A percentile compares a stretch with the other conserved stretches of the same genome.
These are phyloP conservation scores for Drosophila obscura DNA, from an alignment of 1,140 invertebrate species.

Conservation along the genomic window DNA sequence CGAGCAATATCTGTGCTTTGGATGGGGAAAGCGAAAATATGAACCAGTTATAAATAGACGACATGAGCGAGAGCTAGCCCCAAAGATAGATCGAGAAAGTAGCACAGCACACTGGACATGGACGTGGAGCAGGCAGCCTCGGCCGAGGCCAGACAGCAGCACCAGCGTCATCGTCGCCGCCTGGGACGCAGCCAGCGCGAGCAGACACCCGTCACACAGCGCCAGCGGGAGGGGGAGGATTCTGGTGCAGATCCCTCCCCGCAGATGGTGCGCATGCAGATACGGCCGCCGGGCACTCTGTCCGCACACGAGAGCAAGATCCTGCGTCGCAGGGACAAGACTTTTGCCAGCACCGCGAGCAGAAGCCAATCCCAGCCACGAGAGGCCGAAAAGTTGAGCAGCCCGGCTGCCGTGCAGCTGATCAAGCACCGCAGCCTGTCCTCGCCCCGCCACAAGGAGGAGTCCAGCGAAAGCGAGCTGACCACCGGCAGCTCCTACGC, in stretches of 20 bases:
- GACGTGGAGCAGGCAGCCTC: slow-evolving; percentile 25
- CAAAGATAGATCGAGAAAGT: slow-evolving; percentile 30
- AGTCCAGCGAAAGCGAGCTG: slow-evolving; percentile 77
- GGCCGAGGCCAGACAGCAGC: slow-evolving; percentile 24
- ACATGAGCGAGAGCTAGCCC: slow-evolving; percentile 37
- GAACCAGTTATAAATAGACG: slow-evolving; percentile 70
- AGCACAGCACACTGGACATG: slow-evolving; percentile 35
- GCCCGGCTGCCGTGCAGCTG: slow-evolving; percentile 66
- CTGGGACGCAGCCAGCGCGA: slow-evolving; percentile 84
- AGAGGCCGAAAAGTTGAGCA: slow-evolving; percentile 73
- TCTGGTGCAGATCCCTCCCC: slow-evolving; percentile 30
- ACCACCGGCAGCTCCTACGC: slow-evolving; percentile 51
- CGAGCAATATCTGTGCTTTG: slow-evolving; percentile 46
- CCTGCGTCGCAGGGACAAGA: slow-evolving; percentile 72
- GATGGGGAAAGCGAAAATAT: slow-evolving; percentile 46
- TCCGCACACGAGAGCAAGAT: slow-evolving; percentile 83
- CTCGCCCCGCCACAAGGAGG: slow-evolving; percentile 76
- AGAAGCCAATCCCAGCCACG: slow-evolving; percentile 85
- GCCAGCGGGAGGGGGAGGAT: slow-evolving; percentile 19
- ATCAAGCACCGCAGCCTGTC: slow-evolving; percentile 80
- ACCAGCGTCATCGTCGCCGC: slow-evolving; percentile 58
- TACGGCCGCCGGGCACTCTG: slow-evolving; percentile 65
- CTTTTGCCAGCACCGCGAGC: slow-evolving; percentile 56
- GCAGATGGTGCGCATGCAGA: slow-evolving; percentile 75
- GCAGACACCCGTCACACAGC: slow-evolving; percentile 85